phyloP scores from a whole-genome alignment of 1,140 invertebrate species.

The Drosophila obscura region DNA sequence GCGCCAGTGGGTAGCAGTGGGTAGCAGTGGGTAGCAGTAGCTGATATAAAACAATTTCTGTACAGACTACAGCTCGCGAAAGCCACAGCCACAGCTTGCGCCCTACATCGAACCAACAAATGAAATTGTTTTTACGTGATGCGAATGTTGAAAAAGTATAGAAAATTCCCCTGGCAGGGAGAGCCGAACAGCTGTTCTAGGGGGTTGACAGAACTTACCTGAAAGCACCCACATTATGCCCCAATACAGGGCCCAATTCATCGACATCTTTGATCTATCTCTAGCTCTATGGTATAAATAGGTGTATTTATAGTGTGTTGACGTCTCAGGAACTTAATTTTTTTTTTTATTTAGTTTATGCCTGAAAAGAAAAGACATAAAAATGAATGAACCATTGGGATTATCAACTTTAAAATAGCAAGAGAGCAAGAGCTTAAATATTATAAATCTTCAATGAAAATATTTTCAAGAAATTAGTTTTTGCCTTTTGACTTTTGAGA shows the following conservation, averaged over 20 bases:
- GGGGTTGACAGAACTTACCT: constrained; percentile 40
- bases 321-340: neutral
- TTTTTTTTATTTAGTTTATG: neutral
- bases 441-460: too few species aligned
- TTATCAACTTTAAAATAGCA: too few species aligned
- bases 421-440: too few species aligned
- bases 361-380: neutral
- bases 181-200: neutral
- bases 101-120: neutral
- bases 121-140: constrained; percentile 72
- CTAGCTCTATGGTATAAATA: too few species aligned
- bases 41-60: constrained; percentile 70
- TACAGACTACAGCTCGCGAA: constrained; percentile 25
- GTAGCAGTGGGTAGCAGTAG: constrained; percentile 4
- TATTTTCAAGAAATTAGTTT: too few species aligned
- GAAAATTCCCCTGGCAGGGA: neutral
- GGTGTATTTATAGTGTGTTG: neutral
- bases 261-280: constrained; percentile 41
- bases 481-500: too few species aligned
- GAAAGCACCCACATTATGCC: constrained; percentile 41
- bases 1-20: too few species aligned
- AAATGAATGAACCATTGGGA: too few species aligned
- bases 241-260: constrained; percentile 46
- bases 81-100: neutral
- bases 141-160: constrained; percentile 55